These are phyloP conservation scores for Odontamblyopus rebecca DNA, from an alignment of 2,797 vertebrate genomes.

Conservation along the genomic window DNA sequence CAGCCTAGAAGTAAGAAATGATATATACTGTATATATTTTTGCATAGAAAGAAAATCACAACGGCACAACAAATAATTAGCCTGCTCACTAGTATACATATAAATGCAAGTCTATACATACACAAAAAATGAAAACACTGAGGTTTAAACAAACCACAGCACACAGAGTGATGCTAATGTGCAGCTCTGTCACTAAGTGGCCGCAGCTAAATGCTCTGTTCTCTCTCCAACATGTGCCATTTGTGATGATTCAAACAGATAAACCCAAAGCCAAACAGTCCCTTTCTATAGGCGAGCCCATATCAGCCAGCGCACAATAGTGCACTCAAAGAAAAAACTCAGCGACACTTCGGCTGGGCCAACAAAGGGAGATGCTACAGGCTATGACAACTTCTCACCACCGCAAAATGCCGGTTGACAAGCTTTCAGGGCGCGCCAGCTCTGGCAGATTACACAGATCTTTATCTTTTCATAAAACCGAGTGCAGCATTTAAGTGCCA, in stretches of 20 bases:
- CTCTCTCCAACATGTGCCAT: conserved; percentile 30
- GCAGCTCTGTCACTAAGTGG: conserved; percentile 27
- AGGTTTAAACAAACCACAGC: not conserved
- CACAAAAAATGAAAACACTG: not conserved
- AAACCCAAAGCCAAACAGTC: conserved; percentile 53
- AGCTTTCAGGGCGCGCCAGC: conserved; percentile 71
- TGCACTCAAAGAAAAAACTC: conserved; percentile 48
- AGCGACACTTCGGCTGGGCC: conserved; percentile 57
- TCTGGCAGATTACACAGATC: conserved; percentile 77
- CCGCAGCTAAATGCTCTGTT: conserved; percentile 14
- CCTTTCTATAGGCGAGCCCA: conserved; percentile 54
- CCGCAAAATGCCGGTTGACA: conserved; percentile 72
- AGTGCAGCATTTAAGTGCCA: conserved; percentile 78
- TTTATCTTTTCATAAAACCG: conserved; percentile 80
- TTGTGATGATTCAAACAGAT: conserved; percentile 52
- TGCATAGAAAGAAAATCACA: not conserved
- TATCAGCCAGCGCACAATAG: conserved; percentile 67
- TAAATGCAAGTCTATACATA: too few relatives aligned
- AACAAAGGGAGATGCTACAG: conserved; percentile 66
- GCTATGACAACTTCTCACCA: conserved; percentile 72
- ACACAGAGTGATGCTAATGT: conserved; percentile 14
- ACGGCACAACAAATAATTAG: not conserved
- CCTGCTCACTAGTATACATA: not conserved
- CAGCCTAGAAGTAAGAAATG: not conserved
- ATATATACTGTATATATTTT: not conserved